These are phyloP conservation scores for Gymnorhina tibicen DNA, from an alignment of 2,113 vertebrate genomes.

Conservation along the genomic window DNA sequence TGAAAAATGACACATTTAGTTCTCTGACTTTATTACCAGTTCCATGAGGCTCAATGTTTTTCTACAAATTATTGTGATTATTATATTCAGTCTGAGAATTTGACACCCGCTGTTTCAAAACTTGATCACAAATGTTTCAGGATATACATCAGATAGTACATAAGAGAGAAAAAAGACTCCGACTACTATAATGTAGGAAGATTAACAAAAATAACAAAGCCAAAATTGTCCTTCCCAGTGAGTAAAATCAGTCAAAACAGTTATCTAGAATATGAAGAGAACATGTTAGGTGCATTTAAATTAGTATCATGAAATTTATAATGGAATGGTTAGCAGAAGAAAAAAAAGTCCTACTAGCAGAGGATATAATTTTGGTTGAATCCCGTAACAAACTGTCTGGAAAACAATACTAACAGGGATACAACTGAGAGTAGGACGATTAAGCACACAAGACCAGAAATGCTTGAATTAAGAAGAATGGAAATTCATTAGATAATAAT, in stretches of 20 bases:
- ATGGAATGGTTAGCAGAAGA: neutral
- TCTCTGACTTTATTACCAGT: neutral
- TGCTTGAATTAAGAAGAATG: neutral
- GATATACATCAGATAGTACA: conserved; percentile 16
- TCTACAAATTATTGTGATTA: conserved; percentile 53
- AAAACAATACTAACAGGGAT: neutral
- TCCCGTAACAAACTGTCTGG: neutral
- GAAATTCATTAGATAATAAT: neutral
- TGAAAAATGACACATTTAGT: neutral
- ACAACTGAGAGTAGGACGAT: neutral
- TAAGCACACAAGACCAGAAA: neutral
- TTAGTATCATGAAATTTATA: neutral
- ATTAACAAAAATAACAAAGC: neutral
- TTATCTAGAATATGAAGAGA: neutral
- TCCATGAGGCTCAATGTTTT: conserved; percentile 10
- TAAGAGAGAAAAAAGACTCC: neutral
- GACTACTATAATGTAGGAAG: neutral
- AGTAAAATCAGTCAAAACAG: conserved; percentile 8
- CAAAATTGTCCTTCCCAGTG: neutral
- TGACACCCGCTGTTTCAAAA: conserved; percentile 54
- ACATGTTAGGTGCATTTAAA: neutral
- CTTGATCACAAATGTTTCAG: conserved; percentile 35
- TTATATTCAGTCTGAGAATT: conserved; percentile 36
- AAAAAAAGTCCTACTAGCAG: neutral
- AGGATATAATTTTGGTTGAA: neutral